phyloP scores from a whole-genome alignment of 2,113 vertebrate species.

The Tiliqua scincoides region DNA sequence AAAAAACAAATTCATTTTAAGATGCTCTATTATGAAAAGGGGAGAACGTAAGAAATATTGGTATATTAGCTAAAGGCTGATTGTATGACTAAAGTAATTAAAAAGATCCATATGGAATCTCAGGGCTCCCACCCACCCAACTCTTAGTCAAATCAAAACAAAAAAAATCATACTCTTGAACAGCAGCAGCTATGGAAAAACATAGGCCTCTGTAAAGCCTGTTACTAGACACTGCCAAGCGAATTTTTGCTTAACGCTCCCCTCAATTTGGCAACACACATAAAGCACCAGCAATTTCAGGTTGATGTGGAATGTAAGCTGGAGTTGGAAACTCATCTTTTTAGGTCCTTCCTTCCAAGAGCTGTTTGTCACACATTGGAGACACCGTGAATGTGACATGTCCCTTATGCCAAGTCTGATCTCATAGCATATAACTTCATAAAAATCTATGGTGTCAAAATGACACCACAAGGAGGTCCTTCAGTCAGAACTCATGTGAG shows the following conservation, averaged over 20 bases:
- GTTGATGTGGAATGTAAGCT: accelerated
- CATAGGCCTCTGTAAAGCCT: slow-evolving; percentile 35
- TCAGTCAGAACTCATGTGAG: background rate
- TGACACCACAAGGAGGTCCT: accelerated
- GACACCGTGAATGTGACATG: slow-evolving; percentile 16
- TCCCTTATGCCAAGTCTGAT: slow-evolving; percentile 17
- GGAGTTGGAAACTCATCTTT: slow-evolving; percentile 4
- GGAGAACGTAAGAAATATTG: slow-evolving; percentile 39
- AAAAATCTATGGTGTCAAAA: slow-evolving; percentile 26
- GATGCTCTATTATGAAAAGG: slow-evolving; percentile 38
- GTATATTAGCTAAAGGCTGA: slow-evolving; percentile 43
- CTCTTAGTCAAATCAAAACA: slow-evolving; percentile 67
- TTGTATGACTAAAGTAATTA: slow-evolving; percentile 66
- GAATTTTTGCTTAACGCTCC: slow-evolving; percentile 35
- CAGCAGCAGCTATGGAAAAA: slow-evolving; percentile 50
- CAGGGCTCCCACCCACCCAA: slow-evolving; percentile 62
- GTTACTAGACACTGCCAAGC: slow-evolving; percentile 50
- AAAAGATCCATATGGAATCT: slow-evolving; percentile 60
- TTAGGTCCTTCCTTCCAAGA: slow-evolving; percentile 29
- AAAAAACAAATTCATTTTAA: background rate
- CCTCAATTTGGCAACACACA: slow-evolving; percentile 42
- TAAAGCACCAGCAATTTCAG: background rate
- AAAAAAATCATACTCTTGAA: slow-evolving; percentile 49
- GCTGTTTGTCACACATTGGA: background rate
- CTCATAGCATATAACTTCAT: slow-evolving; percentile 6